Conservation (phyloP, 2,888 invertebrate genomes). For the Agelastica alni region DNA sequence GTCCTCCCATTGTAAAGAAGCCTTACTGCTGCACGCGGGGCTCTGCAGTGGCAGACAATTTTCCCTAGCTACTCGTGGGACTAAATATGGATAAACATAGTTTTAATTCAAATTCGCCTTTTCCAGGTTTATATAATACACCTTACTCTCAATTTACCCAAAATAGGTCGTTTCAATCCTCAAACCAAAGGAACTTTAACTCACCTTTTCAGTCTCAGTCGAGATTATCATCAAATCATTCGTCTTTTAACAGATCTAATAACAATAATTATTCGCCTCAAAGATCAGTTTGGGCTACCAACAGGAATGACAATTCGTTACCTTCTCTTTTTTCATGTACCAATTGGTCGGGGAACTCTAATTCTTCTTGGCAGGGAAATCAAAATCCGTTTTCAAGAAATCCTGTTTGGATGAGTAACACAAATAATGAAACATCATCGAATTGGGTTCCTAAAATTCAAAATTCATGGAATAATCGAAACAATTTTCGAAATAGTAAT, state of each 20-base stretch:
- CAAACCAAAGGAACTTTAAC: neutral
- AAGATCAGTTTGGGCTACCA: slow-evolving; percentile 6
- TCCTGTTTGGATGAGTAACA: slow-evolving; percentile 8
- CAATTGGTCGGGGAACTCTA: neutral
- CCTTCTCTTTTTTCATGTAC: neutral
- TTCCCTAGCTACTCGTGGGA: slow-evolving; percentile 32
- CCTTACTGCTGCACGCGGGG: slow-evolving; percentile 28
- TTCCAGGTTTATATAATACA: slow-evolving; percentile 1
- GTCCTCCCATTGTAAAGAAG: slow-evolving; percentile 23
- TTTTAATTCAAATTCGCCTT: slow-evolving; percentile 5
- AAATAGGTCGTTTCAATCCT: neutral
- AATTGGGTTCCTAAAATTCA: neutral
- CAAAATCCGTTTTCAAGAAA: neutral
- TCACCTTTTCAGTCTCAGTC: slow-evolving; percentile 5
- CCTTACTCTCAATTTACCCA: slow-evolving; percentile 2
- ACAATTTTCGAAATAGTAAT: neutral
- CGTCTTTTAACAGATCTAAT: neutral
- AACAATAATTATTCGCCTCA: neutral
- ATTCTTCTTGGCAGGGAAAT: neutral
- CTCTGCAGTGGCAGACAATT: slow-evolving; percentile 26
- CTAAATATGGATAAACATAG: slow-evolving; percentile 13
- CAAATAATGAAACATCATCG: neutral
- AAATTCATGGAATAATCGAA: neutral
- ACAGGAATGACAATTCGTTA: neutral
- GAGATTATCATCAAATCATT: neutral